Evolutionary conservation across 2,113 vertebrate species (phyloP).

Genomic region (Sebastes schlegelii): DNA sequence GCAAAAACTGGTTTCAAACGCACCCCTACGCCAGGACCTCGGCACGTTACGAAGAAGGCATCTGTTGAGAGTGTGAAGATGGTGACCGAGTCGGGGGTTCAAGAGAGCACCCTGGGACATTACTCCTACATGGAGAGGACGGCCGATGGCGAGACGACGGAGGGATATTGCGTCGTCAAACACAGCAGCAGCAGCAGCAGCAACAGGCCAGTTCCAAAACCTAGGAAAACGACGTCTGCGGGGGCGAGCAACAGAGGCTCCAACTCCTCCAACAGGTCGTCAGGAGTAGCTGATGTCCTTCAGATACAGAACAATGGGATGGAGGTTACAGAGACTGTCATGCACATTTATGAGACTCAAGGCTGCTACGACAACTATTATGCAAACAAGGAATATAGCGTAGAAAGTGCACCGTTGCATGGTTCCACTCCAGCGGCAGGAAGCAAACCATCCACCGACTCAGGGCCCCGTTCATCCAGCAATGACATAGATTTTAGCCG

Average conservation of each 20-base stretch:
- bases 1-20: conserved; percentile 82
- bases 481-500: conserved; percentile 75
- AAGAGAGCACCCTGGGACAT: conserved; percentile 84
- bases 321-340: conserved; percentile 79
- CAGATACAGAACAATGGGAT: conserved; percentile 76
- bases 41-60: conserved; percentile 81
- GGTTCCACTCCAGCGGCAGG: conserved; percentile 28
- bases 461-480: conserved; percentile 58
- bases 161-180: conserved; percentile 87
- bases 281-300: conserved; percentile 82
- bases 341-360: conserved; percentile 79
- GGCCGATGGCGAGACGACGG: conserved; percentile 81
- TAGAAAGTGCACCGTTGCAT: conserved; percentile 50
- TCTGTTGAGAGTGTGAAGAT: conserved; percentile 86
- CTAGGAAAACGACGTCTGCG: conserved; percentile 76
- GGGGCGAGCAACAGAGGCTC: conserved; percentile 63
- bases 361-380: conserved; percentile 74
- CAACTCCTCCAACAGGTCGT: conserved; percentile 59
- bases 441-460: conserved; percentile 61
- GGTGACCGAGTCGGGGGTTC: conserved; percentile 85
- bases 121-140: conserved; percentile 88
- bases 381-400: conserved; percentile 67
- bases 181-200: conserved; percentile 85
- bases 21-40: conserved; percentile 89
- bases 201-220: conserved; percentile 83